Base-by-base conservation (phyloP, 2,888 invertebrate species). In the Hydropsyche betteni region DNA sequence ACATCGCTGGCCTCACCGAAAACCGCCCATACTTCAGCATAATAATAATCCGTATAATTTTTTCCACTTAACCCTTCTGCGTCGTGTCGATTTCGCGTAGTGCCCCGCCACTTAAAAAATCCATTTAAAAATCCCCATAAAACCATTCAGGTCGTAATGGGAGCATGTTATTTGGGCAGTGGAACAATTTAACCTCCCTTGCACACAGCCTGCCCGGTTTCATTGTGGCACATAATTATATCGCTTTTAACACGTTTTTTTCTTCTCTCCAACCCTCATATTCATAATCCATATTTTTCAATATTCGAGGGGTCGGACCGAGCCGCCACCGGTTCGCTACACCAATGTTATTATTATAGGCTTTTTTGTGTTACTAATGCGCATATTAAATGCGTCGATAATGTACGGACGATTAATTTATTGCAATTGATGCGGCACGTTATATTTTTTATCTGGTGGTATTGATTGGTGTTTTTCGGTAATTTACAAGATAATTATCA, bases 171-270 rank as follows among this genome's bases (percentile, higher is more conserved):
- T 75, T 77, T 74, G 75, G 77, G 72, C 72, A 72, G 72, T 72
- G 72, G 74, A 74, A 75, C 77, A 72, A 74, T 77, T 77, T 77
- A 77, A 74, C 74, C 75, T 74, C 75, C 77, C 75, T 75, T 44
- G 24, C 24, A 24, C 24, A 24, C 24, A 24, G 24, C 24, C 24
- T 24, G 73, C 74, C 74, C 74, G 34, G 64, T 61, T 74, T 74
- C 58, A 74, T 76, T 73, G 69, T 76, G 74, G 55, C 71, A 69
- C 69, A 74, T 77, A 77, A 77, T 77, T 77, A 77, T 77, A 75
- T 75, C 75, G 75, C 77, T 77, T 77, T 77, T 77, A 77, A 77
- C 77, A 77, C 77, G 75, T 77, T 75, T 77, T 77, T 75, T 36
- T 61, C 52, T 72, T 51, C 72, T 64, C 53, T 38, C 72, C 68